Evolutionary conservation across 2,113 vertebrate genomes (phyloP).

Genomic region (Clarias gariepinus): DNA sequence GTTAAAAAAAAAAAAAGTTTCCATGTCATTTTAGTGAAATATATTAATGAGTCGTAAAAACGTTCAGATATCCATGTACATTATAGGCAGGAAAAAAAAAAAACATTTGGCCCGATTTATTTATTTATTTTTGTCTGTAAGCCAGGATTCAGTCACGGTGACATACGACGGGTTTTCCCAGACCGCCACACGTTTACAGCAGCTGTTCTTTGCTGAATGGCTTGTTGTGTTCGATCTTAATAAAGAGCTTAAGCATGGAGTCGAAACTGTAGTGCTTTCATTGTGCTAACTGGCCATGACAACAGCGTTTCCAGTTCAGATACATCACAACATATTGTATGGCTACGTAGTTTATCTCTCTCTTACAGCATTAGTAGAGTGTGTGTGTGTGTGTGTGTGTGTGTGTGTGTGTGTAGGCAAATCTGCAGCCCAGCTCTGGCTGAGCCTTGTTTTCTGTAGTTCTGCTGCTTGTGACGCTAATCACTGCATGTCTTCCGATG

Average conservation of each 20-base stretch:
- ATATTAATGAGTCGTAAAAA: background rate
- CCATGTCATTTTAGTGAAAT: background rate
- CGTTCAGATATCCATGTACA: background rate
- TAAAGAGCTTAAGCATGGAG: slow-evolving; percentile 56
- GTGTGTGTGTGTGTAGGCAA: slow-evolving; percentile 9
- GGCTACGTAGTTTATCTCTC: background rate
- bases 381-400: background rate
- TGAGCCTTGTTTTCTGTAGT: slow-evolving; percentile 47
- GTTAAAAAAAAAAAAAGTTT: background rate
- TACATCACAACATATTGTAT: background rate
- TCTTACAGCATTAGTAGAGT: slow-evolving; percentile 1
- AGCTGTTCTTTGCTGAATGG: slow-evolving; percentile 63
- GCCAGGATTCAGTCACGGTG: background rate
- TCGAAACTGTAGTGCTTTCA: slow-evolving; percentile 51
- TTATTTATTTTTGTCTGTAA: background rate
- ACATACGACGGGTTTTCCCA: background rate
- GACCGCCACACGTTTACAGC: slow-evolving; percentile 30
- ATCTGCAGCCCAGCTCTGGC: slow-evolving; percentile 55
- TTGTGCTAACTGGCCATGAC: slow-evolving; percentile 26
- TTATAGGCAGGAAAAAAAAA: background rate
- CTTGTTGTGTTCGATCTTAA: slow-evolving; percentile 48
- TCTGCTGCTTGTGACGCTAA: slow-evolving; percentile 66
- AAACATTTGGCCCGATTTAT: background rate
- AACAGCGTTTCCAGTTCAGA: background rate
- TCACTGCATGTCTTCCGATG: slow-evolving; percentile 83